Base-by-base conservation (phyloP, 1,140 invertebrate species). In the Augochlora pura region DNA sequence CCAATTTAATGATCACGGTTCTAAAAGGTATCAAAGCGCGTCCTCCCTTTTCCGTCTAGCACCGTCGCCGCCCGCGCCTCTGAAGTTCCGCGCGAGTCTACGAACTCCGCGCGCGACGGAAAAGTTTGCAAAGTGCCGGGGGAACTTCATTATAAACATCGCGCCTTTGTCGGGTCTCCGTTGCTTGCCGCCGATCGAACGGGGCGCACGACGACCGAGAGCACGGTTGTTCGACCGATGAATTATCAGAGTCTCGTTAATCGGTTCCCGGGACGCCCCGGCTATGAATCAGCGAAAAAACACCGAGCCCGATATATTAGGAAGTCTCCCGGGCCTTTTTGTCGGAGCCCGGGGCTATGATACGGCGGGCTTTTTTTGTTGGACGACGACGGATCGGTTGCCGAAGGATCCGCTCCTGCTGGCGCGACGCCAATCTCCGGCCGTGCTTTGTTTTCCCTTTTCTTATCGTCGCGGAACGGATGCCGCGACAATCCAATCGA, bases 351-450 rank as follows among this genome's bases (percentile, higher is more conserved):
- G 59, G 67, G 66, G 46, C 52, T 76, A 80, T 39, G 65, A 69
- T 63, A 69, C 57, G 65, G 18, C 46, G 1, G 39, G 46, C 10
- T 62, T 77, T 81, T 77, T 52, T 63, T 76, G 21, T 25, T n/a
- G 0, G 52, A 1, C 54, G 42, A 0, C 14, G 42, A 12, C 54
- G 21, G 8, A 4, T n/a, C 12, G 27, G 65, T 70, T 16, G n/a
- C n/a, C 64, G 73, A 76, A 49, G 72, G n/a, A 70, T 62, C 27
- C 27, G 60, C 46, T n/a, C 14, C 5, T 3, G 57, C 25, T 81
- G 79, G 79, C 77, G 38, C 14, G 18, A 46, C 64, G 79, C 79
- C 79, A 81, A 80, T 81, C 73, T 42, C 32, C 32, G 32, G 42
- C 18, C 46, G 6, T 66, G 49, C 39, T 62, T 70, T 79, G 70